Base-by-base conservation (phyloP, 2,797 vertebrate species). In the Craterocephalus amniculus region DNA sequence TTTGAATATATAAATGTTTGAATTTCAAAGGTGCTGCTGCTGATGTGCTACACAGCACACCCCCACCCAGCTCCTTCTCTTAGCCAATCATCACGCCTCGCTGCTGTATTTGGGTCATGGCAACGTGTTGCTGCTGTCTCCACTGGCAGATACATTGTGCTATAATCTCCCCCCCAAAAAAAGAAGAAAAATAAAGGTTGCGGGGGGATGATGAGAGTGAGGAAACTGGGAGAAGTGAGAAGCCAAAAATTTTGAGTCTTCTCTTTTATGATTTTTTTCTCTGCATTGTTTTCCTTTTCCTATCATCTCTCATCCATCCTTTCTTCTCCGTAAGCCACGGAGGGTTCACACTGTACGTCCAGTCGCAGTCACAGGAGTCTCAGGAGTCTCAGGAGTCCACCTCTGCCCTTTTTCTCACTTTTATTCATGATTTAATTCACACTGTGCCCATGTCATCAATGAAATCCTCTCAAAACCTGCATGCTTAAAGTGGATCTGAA, bases 61-160 rank as follows among this genome's bases (percentile, higher is more conserved):
- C 35, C 71, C 78, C 54, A 64, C 71, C 74, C 60, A 78, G 81
- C 79, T 85, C 67, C 74, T 69, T 80, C 85, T 83, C 80, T 85
- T 55, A 89, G 88, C 94, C 93, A 94, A 94, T 94, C 89, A 83
- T 74, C 68, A 66, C 58, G 29, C 73, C 43, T 78, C 73, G 49
- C 74, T 70, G 79, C 88, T 88, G 89, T 94, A 95, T 94, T 93
- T 94, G 91, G 94, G 94, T 94, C 93, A 95, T 78, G 59, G 90
- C 90, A 78, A 88, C 71, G 79, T 91, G 89, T 90, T 92, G 90
- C 91, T 84, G 83, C 86, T 89, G 87, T 90, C 87, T 90, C 85
- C 78, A 88, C 85, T 92, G 90, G 87, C 91, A 90, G 90, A 93
- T 85, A 84, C 76, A 89, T 91, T 91, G 85, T 91, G 88, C 91